phyloP scores from a whole-genome alignment of 2,797 vertebrate species.

The Euthynnus affinis region DNA sequence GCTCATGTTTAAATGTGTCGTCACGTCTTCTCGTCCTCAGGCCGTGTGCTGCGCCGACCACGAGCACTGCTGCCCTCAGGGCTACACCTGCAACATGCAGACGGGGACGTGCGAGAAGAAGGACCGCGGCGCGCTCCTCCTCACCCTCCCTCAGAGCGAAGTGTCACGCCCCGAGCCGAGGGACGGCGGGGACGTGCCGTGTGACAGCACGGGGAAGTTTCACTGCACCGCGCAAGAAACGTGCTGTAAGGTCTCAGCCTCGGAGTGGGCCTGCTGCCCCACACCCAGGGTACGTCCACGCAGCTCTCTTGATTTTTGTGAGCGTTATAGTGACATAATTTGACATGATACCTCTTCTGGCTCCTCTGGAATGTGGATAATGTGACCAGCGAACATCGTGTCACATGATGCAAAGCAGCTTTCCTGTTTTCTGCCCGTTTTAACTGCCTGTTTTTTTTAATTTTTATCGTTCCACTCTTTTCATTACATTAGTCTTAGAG shows the following conservation, averaged over 20 bases:
- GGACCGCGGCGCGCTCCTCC: fast-evolving
- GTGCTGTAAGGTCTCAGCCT: slow-evolving; percentile 83
- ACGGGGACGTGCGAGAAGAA: slow-evolving; percentile 88
- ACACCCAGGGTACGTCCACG: slow-evolving; percentile 76
- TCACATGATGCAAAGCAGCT: background rate
- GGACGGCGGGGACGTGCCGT: slow-evolving; percentile 54
- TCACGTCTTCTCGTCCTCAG: slow-evolving; percentile 72
- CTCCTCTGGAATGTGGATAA: background rate
- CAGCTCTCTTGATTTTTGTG: too few species aligned
- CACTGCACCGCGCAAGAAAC: slow-evolving; percentile 81
- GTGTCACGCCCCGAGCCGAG: slow-evolving; percentile 14
- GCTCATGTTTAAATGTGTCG: too few species aligned
- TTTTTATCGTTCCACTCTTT: background rate
- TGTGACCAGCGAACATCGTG: slow-evolving; percentile 21
- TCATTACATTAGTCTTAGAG: too few species aligned
- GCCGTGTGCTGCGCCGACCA: slow-evolving; percentile 91
- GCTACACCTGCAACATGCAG: slow-evolving; percentile 90
- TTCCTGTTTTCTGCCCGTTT: slow-evolving; percentile 10
- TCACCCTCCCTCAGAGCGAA: slow-evolving; percentile 6
- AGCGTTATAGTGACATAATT: background rate
- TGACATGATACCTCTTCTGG: background rate
- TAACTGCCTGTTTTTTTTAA: too few species aligned
- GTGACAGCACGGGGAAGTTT: slow-evolving; percentile 68
- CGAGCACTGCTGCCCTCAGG: slow-evolving; percentile 91
- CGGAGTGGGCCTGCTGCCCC: slow-evolving; percentile 92